Conservation (phyloP, 2,888 invertebrate species). For the Platycheirus rosarum region DNA sequence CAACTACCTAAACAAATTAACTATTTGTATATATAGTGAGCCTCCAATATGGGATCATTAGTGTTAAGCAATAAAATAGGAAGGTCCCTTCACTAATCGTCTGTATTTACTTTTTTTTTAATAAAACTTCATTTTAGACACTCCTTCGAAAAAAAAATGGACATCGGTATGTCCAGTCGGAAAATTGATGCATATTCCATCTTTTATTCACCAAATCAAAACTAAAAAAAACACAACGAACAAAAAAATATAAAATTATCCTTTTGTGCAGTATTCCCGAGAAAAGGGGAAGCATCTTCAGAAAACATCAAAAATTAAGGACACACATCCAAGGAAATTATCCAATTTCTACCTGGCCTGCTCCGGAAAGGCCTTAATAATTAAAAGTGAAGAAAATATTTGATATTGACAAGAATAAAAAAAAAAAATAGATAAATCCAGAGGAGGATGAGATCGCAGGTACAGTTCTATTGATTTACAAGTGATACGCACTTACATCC, state of each 20-base stretch:
- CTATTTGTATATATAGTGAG: too few relatives aligned
- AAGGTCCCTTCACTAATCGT: too few relatives aligned
- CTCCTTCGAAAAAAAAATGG: too few relatives aligned
- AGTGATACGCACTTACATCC: conserved; percentile 74
- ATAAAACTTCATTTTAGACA: too few relatives aligned
- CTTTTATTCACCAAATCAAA: background rate
- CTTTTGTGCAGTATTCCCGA: conserved; percentile 56
- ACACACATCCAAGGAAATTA: conserved; percentile 54
- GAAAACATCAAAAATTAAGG: conserved; percentile 63
- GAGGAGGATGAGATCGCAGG: conserved; percentile 71
- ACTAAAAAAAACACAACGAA: background rate
- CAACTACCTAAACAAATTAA: too few relatives aligned
- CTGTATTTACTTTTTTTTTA: too few relatives aligned
- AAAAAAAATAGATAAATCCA: conserved; percentile 51
- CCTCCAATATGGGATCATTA: too few relatives aligned
- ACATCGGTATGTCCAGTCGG: too few relatives aligned
- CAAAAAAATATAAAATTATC: conserved; percentile 43
- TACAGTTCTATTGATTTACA: conserved; percentile 72
- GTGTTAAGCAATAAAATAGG: too few relatives aligned
- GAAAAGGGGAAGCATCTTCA: conserved; percentile 62
- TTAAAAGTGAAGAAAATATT: conserved; percentile 53
- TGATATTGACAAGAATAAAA: conserved; percentile 36
- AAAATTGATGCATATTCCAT: background rate
- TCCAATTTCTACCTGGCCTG: conserved; percentile 63
- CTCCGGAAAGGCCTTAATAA: conserved; percentile 7